Conservation (phyloP, 2,113 vertebrate species). For the Lophius piscatorius region DNA sequence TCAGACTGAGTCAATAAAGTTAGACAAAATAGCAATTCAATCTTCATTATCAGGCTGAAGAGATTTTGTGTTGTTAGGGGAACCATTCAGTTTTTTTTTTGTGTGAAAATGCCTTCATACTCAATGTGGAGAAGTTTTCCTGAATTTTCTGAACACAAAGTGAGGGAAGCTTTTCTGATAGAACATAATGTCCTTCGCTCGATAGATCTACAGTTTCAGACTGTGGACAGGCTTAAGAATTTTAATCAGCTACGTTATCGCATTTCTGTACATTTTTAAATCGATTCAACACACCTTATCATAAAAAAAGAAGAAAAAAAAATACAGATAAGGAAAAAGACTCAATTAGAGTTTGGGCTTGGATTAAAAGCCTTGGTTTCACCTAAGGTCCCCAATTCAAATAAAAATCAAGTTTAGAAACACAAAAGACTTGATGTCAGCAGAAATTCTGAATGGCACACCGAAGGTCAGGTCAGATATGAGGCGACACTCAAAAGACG, state of each 20-base stretch:
- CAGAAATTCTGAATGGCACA: constrained; percentile 66
- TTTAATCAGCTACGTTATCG: constrained; percentile 29
- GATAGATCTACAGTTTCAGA: constrained; percentile 1
- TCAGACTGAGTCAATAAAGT: background rate
- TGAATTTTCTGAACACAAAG: too few relatives aligned
- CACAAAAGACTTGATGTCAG: constrained; percentile 63
- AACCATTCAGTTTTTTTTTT: too few relatives aligned
- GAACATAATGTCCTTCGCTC: background rate
- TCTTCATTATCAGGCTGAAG: background rate
- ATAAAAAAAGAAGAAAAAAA: constrained; percentile 1
- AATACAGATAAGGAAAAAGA: constrained; percentile 39
- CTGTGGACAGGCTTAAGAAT: background rate
- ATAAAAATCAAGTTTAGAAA: constrained; percentile 51
- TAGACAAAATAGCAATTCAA: background rate
- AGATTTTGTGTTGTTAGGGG: background rate
- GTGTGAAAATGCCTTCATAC: too few relatives aligned
- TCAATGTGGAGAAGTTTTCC: too few relatives aligned
- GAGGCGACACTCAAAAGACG: constrained; percentile 64
- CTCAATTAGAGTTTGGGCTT: constrained; percentile 32
- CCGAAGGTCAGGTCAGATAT: constrained; percentile 61
- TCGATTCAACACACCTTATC: constrained; percentile 42
- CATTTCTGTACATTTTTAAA: constrained; percentile 16
- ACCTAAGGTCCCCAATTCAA: constrained; percentile 31
- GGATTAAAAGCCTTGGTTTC: constrained; percentile 45
- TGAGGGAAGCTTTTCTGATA: background rate